Conservation (phyloP, 2,113 vertebrate species). For the Heteronetta atricapilla region DNA sequence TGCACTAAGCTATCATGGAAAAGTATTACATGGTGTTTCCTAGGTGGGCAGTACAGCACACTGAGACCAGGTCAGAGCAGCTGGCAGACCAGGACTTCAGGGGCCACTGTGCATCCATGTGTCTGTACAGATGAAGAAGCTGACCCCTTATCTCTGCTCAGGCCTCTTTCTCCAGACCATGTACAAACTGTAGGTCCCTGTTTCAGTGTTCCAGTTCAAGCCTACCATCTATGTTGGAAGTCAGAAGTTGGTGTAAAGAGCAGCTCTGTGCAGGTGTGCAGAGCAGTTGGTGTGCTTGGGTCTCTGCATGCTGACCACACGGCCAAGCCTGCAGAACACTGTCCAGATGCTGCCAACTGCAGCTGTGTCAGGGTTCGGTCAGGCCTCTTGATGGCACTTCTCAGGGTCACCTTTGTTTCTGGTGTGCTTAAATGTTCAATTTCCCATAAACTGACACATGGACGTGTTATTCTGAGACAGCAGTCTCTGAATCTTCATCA, state of each 20-base stretch:
- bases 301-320: rapidly evolving
- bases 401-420: not conserved
- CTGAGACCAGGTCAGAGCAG: not conserved
- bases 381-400: not conserved
- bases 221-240: not conserved
- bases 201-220: rapidly evolving
- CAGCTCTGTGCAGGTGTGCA: not conserved
- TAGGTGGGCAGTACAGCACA: rapidly evolving
- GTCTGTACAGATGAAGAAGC: not conserved
- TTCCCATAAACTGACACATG: not conserved
- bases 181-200: not conserved
- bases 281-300: not conserved
- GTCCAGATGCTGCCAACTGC: rapidly evolving
- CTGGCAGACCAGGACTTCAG: not conserved
- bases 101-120: not conserved
- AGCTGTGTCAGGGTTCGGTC: not conserved
- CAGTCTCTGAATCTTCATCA: not conserved
- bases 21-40: not conserved
- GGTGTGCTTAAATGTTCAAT: not conserved
- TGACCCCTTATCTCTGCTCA: not conserved
- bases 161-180: not conserved
- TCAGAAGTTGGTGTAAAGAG: not conserved
- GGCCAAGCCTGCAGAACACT: not conserved
- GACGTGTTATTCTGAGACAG: not conserved
- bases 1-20: not conserved